These are phyloP conservation scores for Ischnura elegans DNA, from an alignment of 2,888 invertebrate genomes.

Conservation along the genomic window DNA sequence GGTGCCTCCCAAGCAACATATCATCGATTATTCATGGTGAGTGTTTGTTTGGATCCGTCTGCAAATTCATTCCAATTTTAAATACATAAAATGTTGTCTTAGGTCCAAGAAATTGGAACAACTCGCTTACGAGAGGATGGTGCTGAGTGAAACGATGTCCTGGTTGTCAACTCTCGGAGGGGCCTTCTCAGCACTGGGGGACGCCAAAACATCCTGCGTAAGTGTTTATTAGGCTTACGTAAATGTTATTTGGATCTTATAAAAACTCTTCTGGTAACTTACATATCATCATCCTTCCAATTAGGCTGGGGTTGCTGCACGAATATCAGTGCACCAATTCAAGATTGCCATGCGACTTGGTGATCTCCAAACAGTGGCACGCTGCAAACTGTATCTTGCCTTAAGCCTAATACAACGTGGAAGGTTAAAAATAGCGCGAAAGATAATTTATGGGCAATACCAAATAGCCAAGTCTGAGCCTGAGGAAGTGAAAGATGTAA, in stretches of 20 bases:
- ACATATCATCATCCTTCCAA: slow-evolving; percentile 66
- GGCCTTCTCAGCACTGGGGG: slow-evolving; percentile 96
- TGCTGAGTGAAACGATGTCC: slow-evolving; percentile 92
- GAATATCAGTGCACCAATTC: slow-evolving; percentile 92
- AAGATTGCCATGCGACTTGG: slow-evolving; percentile 88
- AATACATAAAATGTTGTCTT: slow-evolving; percentile 70
- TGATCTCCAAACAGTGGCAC: slow-evolving; percentile 88
- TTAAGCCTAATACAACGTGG: slow-evolving; percentile 93
- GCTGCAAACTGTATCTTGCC: slow-evolving; percentile 92
- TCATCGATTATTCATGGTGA: slow-evolving; percentile 66
- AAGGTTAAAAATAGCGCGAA: slow-evolving; percentile 82
- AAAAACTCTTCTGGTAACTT: neutral
- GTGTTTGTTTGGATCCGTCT: neutral
- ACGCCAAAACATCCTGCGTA: slow-evolving; percentile 89
- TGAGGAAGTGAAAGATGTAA: slow-evolving; percentile 80
- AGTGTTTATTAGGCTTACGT: slow-evolving; percentile 75
- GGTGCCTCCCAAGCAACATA: slow-evolving; percentile 1
- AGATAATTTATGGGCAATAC: slow-evolving; percentile 80
- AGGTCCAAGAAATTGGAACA: slow-evolving; percentile 80
- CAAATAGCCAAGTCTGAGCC: slow-evolving; percentile 76
- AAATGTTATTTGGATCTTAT: slow-evolving; percentile 70
- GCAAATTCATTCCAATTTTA: neutral
- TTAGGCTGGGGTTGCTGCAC: slow-evolving; percentile 92
- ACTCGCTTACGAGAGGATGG: slow-evolving; percentile 83
- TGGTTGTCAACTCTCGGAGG: slow-evolving; percentile 98